A percentile compares a stretch with the other conserved stretches of the same genome.
Evolutionary conservation across 2,888 invertebrate species (phyloP).

Genomic region (Congeria kusceri): DNA sequence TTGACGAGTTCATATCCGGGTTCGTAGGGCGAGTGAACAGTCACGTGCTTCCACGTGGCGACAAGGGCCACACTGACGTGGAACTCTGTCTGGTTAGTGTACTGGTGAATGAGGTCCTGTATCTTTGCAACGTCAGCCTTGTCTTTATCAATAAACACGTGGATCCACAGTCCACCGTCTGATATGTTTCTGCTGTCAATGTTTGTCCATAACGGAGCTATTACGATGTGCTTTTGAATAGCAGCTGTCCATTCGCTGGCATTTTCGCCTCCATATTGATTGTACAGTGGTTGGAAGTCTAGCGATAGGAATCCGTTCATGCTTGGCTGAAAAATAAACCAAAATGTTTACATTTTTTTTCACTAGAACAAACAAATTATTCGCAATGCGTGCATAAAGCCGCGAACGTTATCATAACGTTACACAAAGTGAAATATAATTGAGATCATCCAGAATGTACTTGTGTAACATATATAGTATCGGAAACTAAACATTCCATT

Average conservation of each 20-base stretch:
- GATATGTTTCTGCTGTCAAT: constrained; percentile 19
- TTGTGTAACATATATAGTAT: no score
- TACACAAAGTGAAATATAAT: no score
- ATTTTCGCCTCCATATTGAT: constrained; percentile 12
- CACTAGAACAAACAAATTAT: no score
- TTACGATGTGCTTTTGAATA: constrained; percentile 1
- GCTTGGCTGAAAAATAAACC: constrained; percentile 12
- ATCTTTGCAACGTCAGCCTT: neutral
- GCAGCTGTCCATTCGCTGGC: constrained; percentile 13
- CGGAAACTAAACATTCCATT: no score
- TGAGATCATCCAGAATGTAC: no score
- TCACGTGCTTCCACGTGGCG: no score
- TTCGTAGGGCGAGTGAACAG: neutral
- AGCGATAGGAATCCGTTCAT: constrained; percentile 24
- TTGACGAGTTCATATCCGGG: neutral
- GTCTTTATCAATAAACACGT: constrained; percentile 5
- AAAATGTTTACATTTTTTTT: no score
- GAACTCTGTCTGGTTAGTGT: neutral
- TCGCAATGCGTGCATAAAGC: no score
- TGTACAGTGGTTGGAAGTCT: constrained; percentile 18
- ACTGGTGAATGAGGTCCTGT: neutral
- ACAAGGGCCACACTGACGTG: neutral
- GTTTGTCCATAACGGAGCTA: constrained; percentile 37
- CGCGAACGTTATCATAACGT: no score
- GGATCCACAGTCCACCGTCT: constrained; percentile 23